Evolutionary conservation across 2,888 invertebrate species (phyloP), one percentile per base, ranked within the genome.

Genomic region (Galeruca laticollis): DNA sequence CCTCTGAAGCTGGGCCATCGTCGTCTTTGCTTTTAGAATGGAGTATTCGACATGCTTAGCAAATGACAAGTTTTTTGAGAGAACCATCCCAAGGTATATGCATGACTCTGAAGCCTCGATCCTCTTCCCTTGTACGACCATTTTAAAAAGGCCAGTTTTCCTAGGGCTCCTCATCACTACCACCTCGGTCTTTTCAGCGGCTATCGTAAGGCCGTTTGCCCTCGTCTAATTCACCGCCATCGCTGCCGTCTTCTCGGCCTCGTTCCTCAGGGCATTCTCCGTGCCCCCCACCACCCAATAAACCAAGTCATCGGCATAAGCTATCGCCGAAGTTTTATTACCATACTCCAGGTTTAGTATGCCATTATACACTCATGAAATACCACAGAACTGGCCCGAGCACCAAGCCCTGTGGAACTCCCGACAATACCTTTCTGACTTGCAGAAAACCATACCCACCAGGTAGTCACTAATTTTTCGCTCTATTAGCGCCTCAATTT

Each of bases 261-360:
- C 26, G 2, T 13, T 6, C n/a, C 10, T 51, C 20, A 61, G 61
- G n/a, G 31, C 52, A 15, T 37, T 21, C 4, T 10, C 35, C 13
- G 26, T 18, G 18, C 69, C 43, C 1, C 15, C 67, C 11, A 21
- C 43, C 0, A 70, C 70, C 11, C 71, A 15, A 1, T 66, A 2
- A 0, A 64, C 68, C 2, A 74, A 56, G 43, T 75, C 73, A 31
- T 74, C 74, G 1, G 74, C 73, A 40, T 60, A 74, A 0, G 63
- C 74, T 10, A 68, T 60, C 2, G 63, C 0, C 73, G 73, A 1
- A 76, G 66, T n/a, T n/a, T n/a, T n/a, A n/a, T n/a, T 1, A 76
- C 60, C 0, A 61, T 70, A 2, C 68, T 68, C 56, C 70, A 69
- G 5, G 64, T 64, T 1, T 68, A 67, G 5, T 73, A n/a, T n/a